Evolutionary conservation across 2,797 vertebrate genomes (phyloP), one percentile per base, ranked within the genome.

Genomic region (Dromococcyx pavoninus): DNA sequence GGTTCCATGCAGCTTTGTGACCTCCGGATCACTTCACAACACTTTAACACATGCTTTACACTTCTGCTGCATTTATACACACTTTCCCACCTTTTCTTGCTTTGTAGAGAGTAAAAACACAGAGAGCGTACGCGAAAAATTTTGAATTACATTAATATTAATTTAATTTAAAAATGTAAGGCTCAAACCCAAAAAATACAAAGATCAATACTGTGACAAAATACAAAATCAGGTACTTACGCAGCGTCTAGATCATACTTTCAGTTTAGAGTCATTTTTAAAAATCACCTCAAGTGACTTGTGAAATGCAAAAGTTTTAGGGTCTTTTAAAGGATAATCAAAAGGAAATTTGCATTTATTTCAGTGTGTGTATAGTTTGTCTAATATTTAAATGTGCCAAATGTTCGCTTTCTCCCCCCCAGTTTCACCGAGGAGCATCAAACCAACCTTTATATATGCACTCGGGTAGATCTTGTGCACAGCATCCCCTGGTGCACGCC

Each of bases 391-490:
- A 19, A 86, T 62, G 32, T 71, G 41, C 25, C 13, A 54, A 57
- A 58, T 3, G 19, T 17, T 35, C 44, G 25, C 32, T 64, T n/a
- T 37, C 13, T 32, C 62, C 25, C 53, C 53, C 4, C 16, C 17
- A 0, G 7, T n/a, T 19, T 41, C 28, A 28, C 8, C 58, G 25
- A 48, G 57, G 35, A 79, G 15, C 6, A 28, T 13, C 25, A 46
- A 83, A 93, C 97, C 57, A 74, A 99, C 99, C 99, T 99, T 99
- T 88, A 99, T 99, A 66, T 99, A 99, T 9, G 99, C 99, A 22
- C 99, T 99, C 53, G 99, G 99, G 97, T 99, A 99, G 87, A 99
- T 99, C 97, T 99, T 99, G 97, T 99, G 99, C 17, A 99, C 99
- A 1, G 99, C 99, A 10, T 99, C 99, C 21, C 99, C 99, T 0